phyloP scores from a whole-genome alignment of 2,888 invertebrate species.

The Lithophane semibrunnea region DNA sequence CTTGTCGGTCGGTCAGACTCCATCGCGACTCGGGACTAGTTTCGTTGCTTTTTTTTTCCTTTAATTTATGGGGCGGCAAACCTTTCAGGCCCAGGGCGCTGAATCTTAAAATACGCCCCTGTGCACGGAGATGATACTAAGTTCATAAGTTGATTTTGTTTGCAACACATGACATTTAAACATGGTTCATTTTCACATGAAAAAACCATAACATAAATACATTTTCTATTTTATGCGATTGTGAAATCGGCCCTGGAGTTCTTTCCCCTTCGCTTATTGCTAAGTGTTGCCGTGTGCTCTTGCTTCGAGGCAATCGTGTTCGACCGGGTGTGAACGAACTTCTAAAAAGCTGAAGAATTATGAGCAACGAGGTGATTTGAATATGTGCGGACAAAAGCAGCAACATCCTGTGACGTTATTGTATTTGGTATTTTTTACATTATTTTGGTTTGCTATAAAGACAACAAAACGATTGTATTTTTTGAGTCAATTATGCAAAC shows the following conservation, averaged over 20 bases:
- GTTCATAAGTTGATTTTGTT: neutral
- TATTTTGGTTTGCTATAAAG: neutral
- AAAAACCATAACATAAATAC: neutral
- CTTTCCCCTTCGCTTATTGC: neutral
- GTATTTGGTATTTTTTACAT: neutral
- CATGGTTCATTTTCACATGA: neutral
- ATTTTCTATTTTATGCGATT: neutral
- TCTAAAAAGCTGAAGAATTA: slow-evolving; percentile 3
- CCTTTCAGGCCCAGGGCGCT: too few species aligned
- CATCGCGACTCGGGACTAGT: too few species aligned
- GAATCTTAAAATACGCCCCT: too few species aligned
- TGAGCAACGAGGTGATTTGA: neutral
- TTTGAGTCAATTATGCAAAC: neutral
- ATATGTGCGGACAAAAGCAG: slow-evolving; percentile 9
- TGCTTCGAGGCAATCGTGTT: neutral
- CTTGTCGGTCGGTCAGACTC: too few species aligned
- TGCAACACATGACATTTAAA: neutral
- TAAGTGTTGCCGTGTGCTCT: slow-evolving; percentile 23
- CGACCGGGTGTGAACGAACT: neutral
- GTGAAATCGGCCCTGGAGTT: neutral
- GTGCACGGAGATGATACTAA: neutral
- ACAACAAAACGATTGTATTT: too few species aligned
- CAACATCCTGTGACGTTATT: neutral
- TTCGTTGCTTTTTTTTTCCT: too few species aligned
- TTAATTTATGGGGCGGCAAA: too few species aligned